A percentile compares a stretch with the other conserved stretches of the same genome.
Evolutionary conservation across 2,797 vertebrate genomes (phyloP).

Genomic region (Iguana delicatissima): DNA sequence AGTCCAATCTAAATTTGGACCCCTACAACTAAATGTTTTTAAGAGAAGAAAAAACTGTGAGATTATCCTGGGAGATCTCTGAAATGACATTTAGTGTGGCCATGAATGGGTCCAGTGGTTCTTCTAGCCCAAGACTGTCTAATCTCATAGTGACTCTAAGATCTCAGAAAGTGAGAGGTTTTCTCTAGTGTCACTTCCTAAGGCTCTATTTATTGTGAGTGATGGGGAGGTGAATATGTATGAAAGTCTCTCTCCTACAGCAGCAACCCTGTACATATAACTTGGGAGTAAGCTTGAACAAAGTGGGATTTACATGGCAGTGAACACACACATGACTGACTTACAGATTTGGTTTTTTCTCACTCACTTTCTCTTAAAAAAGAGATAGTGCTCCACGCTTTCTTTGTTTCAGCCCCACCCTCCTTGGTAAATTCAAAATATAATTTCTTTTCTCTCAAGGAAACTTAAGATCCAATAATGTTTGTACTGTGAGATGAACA

Average conservation of each 20-base stretch:
- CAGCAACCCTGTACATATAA: conserved; percentile 39
- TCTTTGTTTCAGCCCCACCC: not conserved
- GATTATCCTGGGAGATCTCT: not conserved
- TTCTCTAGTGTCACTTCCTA: not conserved
- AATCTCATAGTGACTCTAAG: not conserved
- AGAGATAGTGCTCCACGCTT: not conserved
- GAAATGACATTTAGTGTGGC: not conserved
- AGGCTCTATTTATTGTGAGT: not conserved
- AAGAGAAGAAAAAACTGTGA: not conserved
- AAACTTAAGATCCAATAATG: not conserved
- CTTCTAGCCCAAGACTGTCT: not conserved
- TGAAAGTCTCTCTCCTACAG: not conserved
- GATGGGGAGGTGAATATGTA: not conserved
- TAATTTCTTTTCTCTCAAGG: not conserved
- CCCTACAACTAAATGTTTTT: not conserved
- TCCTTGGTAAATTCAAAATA: not conserved
- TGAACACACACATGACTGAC: rapidly evolving
- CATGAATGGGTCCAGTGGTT: not conserved
- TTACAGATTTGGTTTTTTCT: conserved; percentile 21
- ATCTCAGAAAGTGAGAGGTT: not conserved
- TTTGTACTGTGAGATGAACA: conserved; percentile 10
- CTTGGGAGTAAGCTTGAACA: not conserved
- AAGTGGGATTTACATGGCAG: conserved; percentile 16
- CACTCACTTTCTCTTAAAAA: conserved; percentile 39
- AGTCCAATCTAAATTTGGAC: not conserved